phyloP scores from a whole-genome alignment of 2,797 vertebrate genomes.

The Falco concolor region DNA sequence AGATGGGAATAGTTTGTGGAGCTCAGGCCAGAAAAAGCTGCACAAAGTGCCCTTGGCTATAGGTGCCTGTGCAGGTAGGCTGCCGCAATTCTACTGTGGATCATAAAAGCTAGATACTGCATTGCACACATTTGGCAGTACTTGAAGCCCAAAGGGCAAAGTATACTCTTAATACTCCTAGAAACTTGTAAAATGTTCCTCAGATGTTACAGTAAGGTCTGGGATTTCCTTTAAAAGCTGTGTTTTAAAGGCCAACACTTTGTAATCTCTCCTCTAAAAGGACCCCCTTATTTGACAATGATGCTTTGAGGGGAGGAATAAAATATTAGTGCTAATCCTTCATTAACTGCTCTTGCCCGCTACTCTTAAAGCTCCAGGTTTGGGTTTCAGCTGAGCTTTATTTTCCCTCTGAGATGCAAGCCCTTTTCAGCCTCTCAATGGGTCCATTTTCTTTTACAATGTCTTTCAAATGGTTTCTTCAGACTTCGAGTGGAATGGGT shows the following conservation, averaged over 20 bases:
- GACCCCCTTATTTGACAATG: background rate
- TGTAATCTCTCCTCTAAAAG: background rate
- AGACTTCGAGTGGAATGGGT: background rate
- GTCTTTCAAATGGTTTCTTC: background rate
- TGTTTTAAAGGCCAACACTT: background rate
- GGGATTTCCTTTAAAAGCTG: background rate
- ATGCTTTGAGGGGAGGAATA: background rate
- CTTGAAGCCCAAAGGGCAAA: slow-evolving; percentile 2
- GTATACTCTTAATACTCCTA: background rate
- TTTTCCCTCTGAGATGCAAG: slow-evolving; percentile 4
- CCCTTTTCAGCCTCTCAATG: background rate
- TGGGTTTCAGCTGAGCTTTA: background rate
- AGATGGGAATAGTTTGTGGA: background rate
- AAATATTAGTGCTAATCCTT: background rate
- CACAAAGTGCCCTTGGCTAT: background rate
- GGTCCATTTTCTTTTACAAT: background rate
- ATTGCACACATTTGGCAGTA: background rate
- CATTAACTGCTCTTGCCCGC: background rate
- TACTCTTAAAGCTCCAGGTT: background rate
- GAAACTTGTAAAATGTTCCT: background rate
- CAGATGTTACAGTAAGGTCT: background rate
- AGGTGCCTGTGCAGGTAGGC: background rate
- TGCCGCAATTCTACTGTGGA: background rate
- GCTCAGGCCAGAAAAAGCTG: background rate
- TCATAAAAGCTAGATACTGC: background rate